phyloP scores from a whole-genome alignment of 2,113 vertebrate species.

The Platysternon megacephalum region DNA sequence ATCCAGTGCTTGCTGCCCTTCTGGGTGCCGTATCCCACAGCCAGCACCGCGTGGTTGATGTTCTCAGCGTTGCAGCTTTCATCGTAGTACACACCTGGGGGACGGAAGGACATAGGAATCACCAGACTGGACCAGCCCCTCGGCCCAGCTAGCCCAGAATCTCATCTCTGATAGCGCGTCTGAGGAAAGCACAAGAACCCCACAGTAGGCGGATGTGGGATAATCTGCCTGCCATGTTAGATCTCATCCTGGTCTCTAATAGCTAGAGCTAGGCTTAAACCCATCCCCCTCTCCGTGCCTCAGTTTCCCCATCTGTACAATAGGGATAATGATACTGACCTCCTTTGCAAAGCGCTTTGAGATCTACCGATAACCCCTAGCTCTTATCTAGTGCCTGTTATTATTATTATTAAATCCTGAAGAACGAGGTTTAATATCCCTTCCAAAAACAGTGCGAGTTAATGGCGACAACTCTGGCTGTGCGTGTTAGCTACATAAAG shows the following conservation, averaged over 20 bases:
- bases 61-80: conserved; percentile 84
- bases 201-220: background rate
- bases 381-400: background rate
- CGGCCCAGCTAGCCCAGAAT: background rate
- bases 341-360: background rate
- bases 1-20: conserved; percentile 93
- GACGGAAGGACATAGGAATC: background rate
- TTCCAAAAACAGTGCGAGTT: background rate
- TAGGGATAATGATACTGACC: background rate
- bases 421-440: background rate
- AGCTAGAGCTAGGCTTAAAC: background rate
- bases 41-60: conserved; percentile 93
- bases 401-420: background rate
- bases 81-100: conserved; percentile 91
- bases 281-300: rapidly evolving
- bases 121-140: background rate
- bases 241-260: background rate
- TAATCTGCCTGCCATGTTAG: background rate
- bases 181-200: background rate
- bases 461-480: background rate
- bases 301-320: background rate
- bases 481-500: background rate
- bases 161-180: background rate
- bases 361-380: background rate
- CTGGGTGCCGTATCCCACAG: conserved; percentile 88